phyloP scores from a whole-genome alignment of 1,140 invertebrate species.

The Ceratosolen solmsi region DNA sequence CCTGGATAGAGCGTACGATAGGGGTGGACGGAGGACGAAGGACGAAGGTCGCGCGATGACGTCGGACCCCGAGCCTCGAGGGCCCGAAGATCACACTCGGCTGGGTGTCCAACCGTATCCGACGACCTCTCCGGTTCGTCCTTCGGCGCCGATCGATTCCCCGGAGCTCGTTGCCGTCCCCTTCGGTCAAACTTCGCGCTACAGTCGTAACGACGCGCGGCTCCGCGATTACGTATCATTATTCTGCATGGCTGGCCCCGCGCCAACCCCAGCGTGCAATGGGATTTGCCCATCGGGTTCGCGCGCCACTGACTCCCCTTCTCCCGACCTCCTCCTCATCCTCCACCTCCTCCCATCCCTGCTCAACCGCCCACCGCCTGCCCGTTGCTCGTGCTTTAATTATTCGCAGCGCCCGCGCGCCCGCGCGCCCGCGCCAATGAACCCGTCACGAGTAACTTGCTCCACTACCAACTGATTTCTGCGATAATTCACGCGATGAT shows the following conservation, averaged over 20 bases:
- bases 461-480: background rate
- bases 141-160: constrained; percentile 15
- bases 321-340: no score
- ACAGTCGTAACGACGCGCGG: background rate
- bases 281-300: constrained; percentile 57
- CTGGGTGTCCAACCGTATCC: background rate
- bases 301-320: constrained; percentile 17
- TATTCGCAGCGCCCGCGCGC: no score
- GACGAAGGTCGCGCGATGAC: no score
- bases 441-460: background rate
- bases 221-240: constrained; percentile 67
- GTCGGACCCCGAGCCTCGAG: no score
- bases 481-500: constrained; percentile 1
- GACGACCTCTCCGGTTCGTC: no score
- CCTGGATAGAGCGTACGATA: no score
- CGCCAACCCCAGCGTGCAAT: constrained; percentile 57
- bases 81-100: background rate
- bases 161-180: constrained; percentile 29
- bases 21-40: background rate
- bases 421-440: constrained; percentile 33
- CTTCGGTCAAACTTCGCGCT: constrained; percentile 6
- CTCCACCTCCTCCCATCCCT: background rate
- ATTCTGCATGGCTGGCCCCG: constrained; percentile 64
- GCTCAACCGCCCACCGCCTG: background rate
- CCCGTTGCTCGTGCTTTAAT: constrained; percentile 49